Base-by-base conservation (phyloP, 1,140 invertebrate species). In the Meteorus sp. region DNA sequence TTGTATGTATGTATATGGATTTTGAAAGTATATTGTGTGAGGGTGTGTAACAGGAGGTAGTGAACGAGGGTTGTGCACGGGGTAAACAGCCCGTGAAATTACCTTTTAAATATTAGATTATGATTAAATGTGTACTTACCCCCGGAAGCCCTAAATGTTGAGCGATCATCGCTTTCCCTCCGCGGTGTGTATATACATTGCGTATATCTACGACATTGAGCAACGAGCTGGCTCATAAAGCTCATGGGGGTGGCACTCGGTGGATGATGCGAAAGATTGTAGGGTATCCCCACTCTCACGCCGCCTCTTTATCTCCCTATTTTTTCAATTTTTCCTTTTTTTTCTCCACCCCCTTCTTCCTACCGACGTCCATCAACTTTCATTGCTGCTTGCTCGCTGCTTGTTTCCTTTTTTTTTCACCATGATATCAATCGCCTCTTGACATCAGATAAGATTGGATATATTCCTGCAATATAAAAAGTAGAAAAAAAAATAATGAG, bases 101-200 rank as follows among this genome's bases (percentile, higher is more conserved):
- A 79, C 77, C 75, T 78, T 78, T 79, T 80, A 79, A 80, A 80
- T 80, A 80, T 80, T 79, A 78, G 76, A 79, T 80, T 79, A 80
- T 78, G 75, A 80, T 78, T 80, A 78, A 79, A 80, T 76, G 75
- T 77, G 76, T 76, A 74, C 69, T 60, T 56, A 59, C 56, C 64
- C 71, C 73, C 64, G 62, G 58, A 74, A 71, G 69, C 69, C 69
- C 69, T 76, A 79, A 77, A 76, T 70, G 78, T 74, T 77, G 73
- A 66, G 62, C 51, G 57, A 51, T 52, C 48, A 59, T 59, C 56
- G 48, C 27, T 51, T 58, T 59, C 55, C 67, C 62, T 56, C 59
- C 53, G 47, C 33, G 20, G 6, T 20, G 35, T 47, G 29, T 47
- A 50, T 58, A 45, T 23, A 50, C 31, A 43, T 20, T 17, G 44